These are phyloP conservation scores for Oxyruncus cristatus DNA, from an alignment of 2,113 vertebrate genomes.

Conservation along the genomic window DNA sequence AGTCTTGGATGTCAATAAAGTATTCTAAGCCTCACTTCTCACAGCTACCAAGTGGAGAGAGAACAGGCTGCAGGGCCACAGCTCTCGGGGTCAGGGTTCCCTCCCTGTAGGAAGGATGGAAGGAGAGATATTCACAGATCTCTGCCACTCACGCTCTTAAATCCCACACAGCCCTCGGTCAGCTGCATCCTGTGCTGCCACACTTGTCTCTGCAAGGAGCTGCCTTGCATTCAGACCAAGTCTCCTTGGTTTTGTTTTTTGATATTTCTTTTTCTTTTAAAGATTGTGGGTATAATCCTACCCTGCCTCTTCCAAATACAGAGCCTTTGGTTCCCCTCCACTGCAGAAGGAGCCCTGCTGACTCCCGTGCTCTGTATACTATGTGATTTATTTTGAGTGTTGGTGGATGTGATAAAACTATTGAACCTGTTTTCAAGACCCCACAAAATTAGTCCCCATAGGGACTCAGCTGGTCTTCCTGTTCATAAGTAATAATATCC, in stretches of 20 bases:
- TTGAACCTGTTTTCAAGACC: neutral
- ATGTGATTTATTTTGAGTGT: neutral
- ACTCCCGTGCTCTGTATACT: neutral
- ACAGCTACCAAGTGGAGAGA: neutral
- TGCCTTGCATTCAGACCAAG: neutral
- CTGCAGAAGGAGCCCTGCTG: neutral
- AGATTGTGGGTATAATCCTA: neutral
- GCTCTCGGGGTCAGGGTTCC: neutral
- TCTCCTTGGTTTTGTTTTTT: neutral
- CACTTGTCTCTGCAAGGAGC: neutral
- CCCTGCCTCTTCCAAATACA: neutral
- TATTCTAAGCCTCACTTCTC: neutral
- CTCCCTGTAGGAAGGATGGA: neutral
- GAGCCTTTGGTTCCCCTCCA: neutral
- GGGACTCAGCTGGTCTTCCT: neutral
- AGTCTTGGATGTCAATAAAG: neutral
- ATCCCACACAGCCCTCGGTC: neutral
- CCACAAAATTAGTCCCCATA: neutral
- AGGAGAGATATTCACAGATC: neutral
- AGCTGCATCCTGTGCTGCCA: neutral
- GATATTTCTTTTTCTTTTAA: neutral
- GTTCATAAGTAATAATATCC: neutral
- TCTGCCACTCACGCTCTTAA: neutral
- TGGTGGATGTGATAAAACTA: neutral
- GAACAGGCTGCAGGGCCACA: neutral